Evolutionary conservation across 2,797 vertebrate species (phyloP), one percentile per base, ranked within the genome.

Genomic region (Muraenolepis orangiensis): DNA sequence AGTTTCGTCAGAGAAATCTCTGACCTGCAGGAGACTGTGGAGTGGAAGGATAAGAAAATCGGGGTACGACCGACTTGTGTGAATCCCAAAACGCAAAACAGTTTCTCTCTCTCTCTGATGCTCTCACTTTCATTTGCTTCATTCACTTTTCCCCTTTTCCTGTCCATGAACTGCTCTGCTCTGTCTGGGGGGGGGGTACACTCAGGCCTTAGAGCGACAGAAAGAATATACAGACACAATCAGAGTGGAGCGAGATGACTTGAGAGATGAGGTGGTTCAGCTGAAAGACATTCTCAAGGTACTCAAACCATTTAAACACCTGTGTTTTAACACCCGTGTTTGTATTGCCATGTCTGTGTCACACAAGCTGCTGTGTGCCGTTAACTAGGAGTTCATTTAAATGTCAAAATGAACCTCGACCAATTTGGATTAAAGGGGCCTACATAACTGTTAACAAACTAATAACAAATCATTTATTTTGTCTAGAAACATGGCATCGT

Each of bases 11-110:
- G 95, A 91, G 98, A 98, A 86, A 93, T 99, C 77, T 93, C 95
- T 77, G 96, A 98, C 85, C 96, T 99, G 72, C 96, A 98, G 91
- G 98, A 99, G 90, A 98, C 98, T 36, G 91, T 99, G 94, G 97
- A 98, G 67, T 99, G 98, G 98, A 99, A 99, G 93, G 96, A 99
- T 95, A 99, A 96, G 95, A 99, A 99, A 93, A 98, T 99, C 86
- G 96, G 94, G 97, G 98, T 99, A 99, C 61, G 88, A 76, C 78
- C 66, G 2, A 26, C 40, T 14, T 18, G 12, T 29, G 0, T 57
- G 64, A 87, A 30, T 66, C 79, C 67, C 23, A 11, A 2, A 71
- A 18, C 61, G 28, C 57, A 61, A n/a, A 61, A 11, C 28, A 2
- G 6, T 64, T 70, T 26, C 57, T 61, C 57, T 61, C 57, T 0